Evolutionary conservation across 2,888 invertebrate species (phyloP), one percentile per base, ranked within the genome.

Genomic region (Tethea ocularis): DNA sequence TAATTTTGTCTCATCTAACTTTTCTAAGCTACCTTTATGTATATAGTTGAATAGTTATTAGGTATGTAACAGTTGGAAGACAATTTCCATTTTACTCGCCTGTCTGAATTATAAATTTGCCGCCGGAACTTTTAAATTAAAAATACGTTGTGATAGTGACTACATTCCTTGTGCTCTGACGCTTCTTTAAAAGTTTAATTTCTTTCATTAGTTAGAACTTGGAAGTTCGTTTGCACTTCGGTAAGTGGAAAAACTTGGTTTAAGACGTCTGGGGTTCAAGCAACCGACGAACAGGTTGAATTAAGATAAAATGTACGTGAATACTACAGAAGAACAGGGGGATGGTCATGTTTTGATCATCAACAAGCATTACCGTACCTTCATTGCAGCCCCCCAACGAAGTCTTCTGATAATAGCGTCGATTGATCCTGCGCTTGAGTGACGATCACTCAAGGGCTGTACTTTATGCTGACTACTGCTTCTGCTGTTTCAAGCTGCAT

Each of bases 11-110:
- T n/a, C n/a, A n/a, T n/a, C n/a, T n/a, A 26, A 26, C 26, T 26
- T 26, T 26, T 57, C 55, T 61, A 57, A 59, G 41, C n/a, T 57
- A 52, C 56, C 57, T 56, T n/a, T n/a, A n/a, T n/a, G n/a, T n/a
- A n/a, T n/a, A n/a, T n/a, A n/a, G n/a, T n/a, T n/a, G n/a, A n/a
- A n/a, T n/a, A n/a, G n/a, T n/a, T n/a, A n/a, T n/a, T 8, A 11
- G 52, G 55, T 41, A 57, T 63, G 65, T 65, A 58, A 59, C 38
- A 51, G 58, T 57, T 33, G 61, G 41, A 58, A 61, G 68, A 61
- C 61, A 68, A 55, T 67, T 64, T 65, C 58, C 60, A 63, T 65
- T 68, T 64, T 57, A 56, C 52, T 29, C 56, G 10, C 38, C 54
- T 72, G 24, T 24, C 52, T 46, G n/a, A 26, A 26, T 58, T 13